Evolutionary conservation across 2,888 invertebrate species (phyloP), one percentile per base, ranked within the genome.

Genomic region (Norana najaformis): DNA sequence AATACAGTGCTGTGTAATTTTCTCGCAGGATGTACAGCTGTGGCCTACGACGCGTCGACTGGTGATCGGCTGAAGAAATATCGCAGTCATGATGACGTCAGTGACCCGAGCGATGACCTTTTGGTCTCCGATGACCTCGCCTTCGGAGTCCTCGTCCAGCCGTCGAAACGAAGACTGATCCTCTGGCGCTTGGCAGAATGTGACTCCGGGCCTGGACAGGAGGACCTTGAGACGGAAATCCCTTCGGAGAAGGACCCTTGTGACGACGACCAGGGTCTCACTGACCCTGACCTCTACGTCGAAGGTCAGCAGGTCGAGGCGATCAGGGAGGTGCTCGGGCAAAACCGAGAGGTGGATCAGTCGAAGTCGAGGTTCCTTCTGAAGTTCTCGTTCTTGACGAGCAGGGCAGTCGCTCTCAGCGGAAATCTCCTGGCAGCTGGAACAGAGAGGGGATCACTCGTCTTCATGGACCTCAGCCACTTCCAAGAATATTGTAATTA

Each of bases 351-450:
- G 18, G 35, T 1, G 83, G 85, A 35, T 23, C 85, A 36, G 69
- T n/a, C n/a, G 30, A 69, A n/a, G n/a, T n/a, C 69, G 69, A 69
- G n/a, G 20, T 85, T 85, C 85, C 37, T 85, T 3, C 85, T 85
- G 36, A 35, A 35, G 36, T 85, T 85, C 36, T 36, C 85, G 85
- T 36, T 85, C 85, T 35, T 85, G 36, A 85, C 36, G 36, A 35
- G 16, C 34, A 35, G 34, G 85, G 35, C 85, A 20, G 36, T 85
- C 20, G 23, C 14, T 37, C 35, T 85, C 36, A 16, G 23, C 36
- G 85, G 85, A 37, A 30, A 35, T 37, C 85, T 85, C n/a, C 16
- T 85, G 85, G 85, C 85, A 34, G 85, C 85, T 23, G 85, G 85
- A 36, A 85, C 85, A 14, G 37, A 35, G 36, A 36, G 35, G 13